Evolutionary conservation across 2,888 invertebrate genomes (phyloP), one percentile per base, ranked within the genome.

Genomic region (Deilephila porcellus): DNA sequence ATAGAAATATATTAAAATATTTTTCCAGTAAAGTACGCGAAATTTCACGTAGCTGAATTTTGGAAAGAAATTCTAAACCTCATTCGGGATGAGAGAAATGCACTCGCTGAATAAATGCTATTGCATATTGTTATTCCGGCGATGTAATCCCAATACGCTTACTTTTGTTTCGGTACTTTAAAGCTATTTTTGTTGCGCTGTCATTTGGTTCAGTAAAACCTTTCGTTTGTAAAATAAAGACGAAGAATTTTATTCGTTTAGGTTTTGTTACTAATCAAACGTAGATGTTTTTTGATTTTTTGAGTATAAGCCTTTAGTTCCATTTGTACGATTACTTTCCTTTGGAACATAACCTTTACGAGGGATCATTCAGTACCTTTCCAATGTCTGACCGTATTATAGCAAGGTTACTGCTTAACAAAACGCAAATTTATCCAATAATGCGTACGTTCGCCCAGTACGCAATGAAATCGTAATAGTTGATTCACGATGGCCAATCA

Each of bases 401-500:
- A 3, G n/a, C n/a, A 45, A n/a, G 32, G 34, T 37, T 63, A 56
- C 19, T 74, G 71, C 72, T 78, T 73, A 74, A 76, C 75, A 80
- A 80, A 80, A 79, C 76, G 76, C 74, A 77, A 77, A 81, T 76
- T 73, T 78, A 80, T 80, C 73, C 75, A 71, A 80, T 82, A 83
- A 74, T 74, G 75, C 77, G 76, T 73, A 71, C 75, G 74, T 77
- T 75, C 77, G 80, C 77, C 75, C 77, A 78, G 80, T 81, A 82
- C 73, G 73, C 77, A 81, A 80, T 83, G 80, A 82, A 86, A 81
- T 82, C 79, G 78, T 84, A 85, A 83, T 82, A 75, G 77, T 78
- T 78, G 77, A 82, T 79, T 78, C 78, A 74, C 81, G 84, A 88
- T 85, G 86, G 87, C 84, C 88, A 90, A 90, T 88, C 87, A 84